Evolutionary conservation across 2,113 vertebrate species (phyloP).

Genomic region (Plotosus lineatus): DNA sequence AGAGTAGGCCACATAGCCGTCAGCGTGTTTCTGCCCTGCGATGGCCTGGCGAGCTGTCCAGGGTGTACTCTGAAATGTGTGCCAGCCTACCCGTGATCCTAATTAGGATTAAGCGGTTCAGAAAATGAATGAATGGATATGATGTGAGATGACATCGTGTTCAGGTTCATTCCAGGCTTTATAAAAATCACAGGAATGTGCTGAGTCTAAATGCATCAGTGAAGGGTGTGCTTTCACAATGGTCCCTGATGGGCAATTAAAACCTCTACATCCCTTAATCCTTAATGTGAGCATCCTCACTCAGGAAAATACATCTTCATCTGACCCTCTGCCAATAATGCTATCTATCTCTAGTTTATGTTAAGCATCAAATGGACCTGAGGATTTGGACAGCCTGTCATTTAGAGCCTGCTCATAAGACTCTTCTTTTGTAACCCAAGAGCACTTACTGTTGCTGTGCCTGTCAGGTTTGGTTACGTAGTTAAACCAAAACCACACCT

Average conservation of each 20-base stretch:
- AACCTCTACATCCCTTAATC: slow-evolving; percentile 29
- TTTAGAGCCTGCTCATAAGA: not conserved
- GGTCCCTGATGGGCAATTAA: slow-evolving; percentile 55
- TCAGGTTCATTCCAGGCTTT: not conserved
- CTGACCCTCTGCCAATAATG: slow-evolving; percentile 53
- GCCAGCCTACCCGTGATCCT: too few relatives aligned
- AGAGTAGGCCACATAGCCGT: too few relatives aligned
- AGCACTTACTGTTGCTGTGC: not conserved
- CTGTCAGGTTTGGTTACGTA: not conserved
- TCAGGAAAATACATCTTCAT: slow-evolving; percentile 49
- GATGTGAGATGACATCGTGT: not conserved
- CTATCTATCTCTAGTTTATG: slow-evolving; percentile 62
- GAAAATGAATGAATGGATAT: too few relatives aligned
- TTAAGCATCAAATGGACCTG: slow-evolving; percentile 55
- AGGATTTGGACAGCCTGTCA: slow-evolving; percentile 44
- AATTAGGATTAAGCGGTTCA: too few relatives aligned
- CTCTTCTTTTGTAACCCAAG: slow-evolving; percentile 14
- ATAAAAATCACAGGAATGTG: slow-evolving; percentile 6
- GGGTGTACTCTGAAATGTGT: too few relatives aligned
- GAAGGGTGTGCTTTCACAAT: slow-evolving; percentile 54
- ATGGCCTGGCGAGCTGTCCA: too few relatives aligned
- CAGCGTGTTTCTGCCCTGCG: too few relatives aligned
- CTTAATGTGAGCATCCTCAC: slow-evolving; percentile 7
- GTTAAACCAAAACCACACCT: slow-evolving; percentile 11
- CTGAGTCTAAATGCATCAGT: not conserved